phyloP scores from a whole-genome alignment of 2,888 invertebrate species.

The Incurvaria masculella region DNA sequence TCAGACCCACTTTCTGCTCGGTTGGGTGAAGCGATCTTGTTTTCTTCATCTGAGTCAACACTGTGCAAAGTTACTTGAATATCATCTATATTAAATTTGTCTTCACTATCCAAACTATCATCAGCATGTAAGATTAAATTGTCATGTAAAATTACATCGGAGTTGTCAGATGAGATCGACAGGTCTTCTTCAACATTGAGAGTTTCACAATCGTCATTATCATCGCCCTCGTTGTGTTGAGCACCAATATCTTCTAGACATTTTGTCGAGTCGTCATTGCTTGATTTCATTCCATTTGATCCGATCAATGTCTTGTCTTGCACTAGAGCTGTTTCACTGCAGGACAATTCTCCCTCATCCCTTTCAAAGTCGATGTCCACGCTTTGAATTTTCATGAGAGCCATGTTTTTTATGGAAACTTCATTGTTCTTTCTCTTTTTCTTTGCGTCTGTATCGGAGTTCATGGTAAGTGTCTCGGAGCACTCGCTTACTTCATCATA shows the following conservation, averaged over 20 bases:
- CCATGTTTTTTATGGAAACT: constrained; percentile 40
- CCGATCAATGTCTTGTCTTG: constrained; percentile 36
- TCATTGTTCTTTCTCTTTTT: constrained; percentile 41
- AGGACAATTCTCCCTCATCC: constrained; percentile 47
- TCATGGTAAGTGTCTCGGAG: constrained; percentile 29
- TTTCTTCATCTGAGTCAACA: background rate
- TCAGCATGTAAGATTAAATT: background rate
- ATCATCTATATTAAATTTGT: background rate
- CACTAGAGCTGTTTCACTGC: constrained; percentile 35
- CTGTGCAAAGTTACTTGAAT: background rate
- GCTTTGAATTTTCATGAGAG: constrained; percentile 46
- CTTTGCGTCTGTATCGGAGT: constrained; percentile 24
- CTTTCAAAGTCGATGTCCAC: constrained; percentile 51
- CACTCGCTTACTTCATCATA: constrained; percentile 48
- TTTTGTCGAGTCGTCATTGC: constrained; percentile 46
- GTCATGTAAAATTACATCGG: no score
- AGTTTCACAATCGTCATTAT: constrained; percentile 25
- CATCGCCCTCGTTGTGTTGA: constrained; percentile 24
- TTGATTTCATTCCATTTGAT: constrained; percentile 28
- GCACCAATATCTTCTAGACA: constrained; percentile 40
- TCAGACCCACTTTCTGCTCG: constrained; percentile 16
- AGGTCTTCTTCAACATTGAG: constrained; percentile 41
- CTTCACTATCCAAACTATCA: background rate
- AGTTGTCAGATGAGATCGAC: constrained; percentile 17
- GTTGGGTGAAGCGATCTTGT: background rate